A percentile compares a stretch with the other conserved stretches of the same genome.
phyloP scores from a whole-genome alignment of 2,888 invertebrate species.

The Rhagonycha fulva region DNA sequence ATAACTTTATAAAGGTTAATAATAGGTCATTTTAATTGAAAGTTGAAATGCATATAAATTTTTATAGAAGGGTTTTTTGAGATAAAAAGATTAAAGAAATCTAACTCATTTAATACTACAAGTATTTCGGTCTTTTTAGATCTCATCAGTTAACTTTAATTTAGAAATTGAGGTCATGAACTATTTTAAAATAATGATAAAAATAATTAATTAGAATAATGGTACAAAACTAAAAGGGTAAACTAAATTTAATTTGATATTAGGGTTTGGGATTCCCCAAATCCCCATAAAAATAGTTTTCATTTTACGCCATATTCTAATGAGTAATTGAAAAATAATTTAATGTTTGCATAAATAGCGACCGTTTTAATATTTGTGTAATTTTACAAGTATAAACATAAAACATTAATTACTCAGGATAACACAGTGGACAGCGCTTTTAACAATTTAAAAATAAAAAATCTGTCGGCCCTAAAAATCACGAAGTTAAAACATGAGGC shows the following conservation, averaged over 20 bases:
- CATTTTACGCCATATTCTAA: too few species aligned
- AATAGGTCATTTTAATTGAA: background rate
- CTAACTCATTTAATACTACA: background rate
- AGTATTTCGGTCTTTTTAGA: background rate
- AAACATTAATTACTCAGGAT: too few species aligned
- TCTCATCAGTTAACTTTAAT: background rate
- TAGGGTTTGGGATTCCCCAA: too few species aligned
- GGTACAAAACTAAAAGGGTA: too few species aligned
- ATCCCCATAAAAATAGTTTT: too few species aligned
- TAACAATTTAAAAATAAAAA: background rate
- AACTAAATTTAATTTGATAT: too few species aligned
- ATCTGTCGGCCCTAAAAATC: background rate
- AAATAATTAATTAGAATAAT: background rate
- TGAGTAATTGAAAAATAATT: too few species aligned
- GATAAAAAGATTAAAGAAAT: background rate
- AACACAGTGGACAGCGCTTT: background rate
- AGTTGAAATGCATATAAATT: background rate
- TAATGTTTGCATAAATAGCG: too few species aligned
- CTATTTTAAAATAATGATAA: too few species aligned
- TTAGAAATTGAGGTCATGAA: background rate
- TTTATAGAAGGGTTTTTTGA: background rate
- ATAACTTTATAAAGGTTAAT: background rate
- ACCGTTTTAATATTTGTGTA: too few species aligned
- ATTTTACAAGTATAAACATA: too few species aligned
- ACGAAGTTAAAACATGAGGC: background rate